Percentiles rank a stretch among this genome's conserved stretches.
Conservation (phyloP, 2,113 vertebrate species). For the Cyprinodon variegatus region DNA sequence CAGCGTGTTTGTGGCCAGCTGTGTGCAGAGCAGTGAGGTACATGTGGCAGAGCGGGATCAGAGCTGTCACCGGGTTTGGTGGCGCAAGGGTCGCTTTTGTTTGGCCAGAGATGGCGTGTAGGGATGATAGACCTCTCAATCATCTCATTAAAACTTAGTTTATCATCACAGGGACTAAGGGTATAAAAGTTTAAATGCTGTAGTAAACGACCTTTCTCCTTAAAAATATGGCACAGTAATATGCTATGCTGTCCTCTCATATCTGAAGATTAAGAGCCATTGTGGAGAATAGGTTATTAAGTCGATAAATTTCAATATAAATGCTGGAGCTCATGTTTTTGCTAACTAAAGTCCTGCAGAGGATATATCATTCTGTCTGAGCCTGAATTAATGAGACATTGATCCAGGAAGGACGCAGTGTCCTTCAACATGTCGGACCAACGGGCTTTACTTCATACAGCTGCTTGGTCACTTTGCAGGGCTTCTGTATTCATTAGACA, state of each 20-base stretch:
- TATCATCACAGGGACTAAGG: no score
- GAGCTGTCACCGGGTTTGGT: no score
- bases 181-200: no score
- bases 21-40: no score
- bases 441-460: neutral
- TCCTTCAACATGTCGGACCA: slow-evolving; percentile 15
- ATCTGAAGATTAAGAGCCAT: neutral
- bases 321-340: slow-evolving; percentile 9
- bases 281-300: neutral
- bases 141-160: no score
- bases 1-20: no score
- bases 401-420: slow-evolving; percentile 31
- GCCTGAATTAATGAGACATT: slow-evolving; percentile 43
- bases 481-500: neutral
- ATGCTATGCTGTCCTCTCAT: neutral
- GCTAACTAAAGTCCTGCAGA: slow-evolving; percentile 4
- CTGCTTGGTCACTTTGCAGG: neutral
- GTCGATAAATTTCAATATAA: neutral
- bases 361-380: slow-evolving; percentile 7
- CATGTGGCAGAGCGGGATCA: no score
- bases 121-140: no score
- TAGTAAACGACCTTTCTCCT: neutral
- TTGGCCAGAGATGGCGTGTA: no score
- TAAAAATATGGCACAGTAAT: neutral
- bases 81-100: no score